phyloP scores from a whole-genome alignment of 2,797 vertebrate genomes.

The Acanthurus lineatus region DNA sequence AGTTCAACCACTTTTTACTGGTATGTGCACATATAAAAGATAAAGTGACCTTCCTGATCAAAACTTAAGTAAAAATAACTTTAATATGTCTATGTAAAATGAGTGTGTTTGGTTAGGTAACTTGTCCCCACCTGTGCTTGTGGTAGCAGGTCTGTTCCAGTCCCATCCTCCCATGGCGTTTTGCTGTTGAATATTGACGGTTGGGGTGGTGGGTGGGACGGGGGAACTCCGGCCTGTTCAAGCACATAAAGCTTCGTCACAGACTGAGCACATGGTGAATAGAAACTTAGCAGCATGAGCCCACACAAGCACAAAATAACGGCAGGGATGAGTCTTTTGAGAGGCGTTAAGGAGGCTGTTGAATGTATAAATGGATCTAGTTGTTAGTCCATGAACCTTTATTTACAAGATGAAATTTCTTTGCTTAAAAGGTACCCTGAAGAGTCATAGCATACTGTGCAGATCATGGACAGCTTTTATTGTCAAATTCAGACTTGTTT shows the following conservation, averaged over 20 bases:
- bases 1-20: background rate
- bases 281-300: constrained; percentile 1
- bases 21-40: background rate
- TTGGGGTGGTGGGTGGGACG: constrained; percentile 89
- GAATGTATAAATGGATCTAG: background rate
- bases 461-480: background rate
- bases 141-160: constrained; percentile 89
- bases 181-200: constrained; percentile 95
- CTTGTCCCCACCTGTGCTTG: constrained; percentile 79
- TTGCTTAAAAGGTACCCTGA: background rate
- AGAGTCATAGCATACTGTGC: background rate
- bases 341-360: background rate
- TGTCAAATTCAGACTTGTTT: background rate
- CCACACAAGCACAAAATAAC: constrained; percentile 22
- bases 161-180: constrained; percentile 93
- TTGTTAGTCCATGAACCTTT: background rate
- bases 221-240: constrained; percentile 85
- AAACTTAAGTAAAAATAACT: background rate
- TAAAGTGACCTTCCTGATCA: background rate
- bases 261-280: constrained; percentile 27
- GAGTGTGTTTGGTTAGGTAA: background rate
- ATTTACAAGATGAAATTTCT: background rate
- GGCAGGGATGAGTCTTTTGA: background rate
- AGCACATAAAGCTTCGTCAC: constrained; percentile 49
- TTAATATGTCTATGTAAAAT: background rate